phyloP scores from a whole-genome alignment of 2,888 invertebrate genomes.

The Rhagonycha fulva region DNA sequence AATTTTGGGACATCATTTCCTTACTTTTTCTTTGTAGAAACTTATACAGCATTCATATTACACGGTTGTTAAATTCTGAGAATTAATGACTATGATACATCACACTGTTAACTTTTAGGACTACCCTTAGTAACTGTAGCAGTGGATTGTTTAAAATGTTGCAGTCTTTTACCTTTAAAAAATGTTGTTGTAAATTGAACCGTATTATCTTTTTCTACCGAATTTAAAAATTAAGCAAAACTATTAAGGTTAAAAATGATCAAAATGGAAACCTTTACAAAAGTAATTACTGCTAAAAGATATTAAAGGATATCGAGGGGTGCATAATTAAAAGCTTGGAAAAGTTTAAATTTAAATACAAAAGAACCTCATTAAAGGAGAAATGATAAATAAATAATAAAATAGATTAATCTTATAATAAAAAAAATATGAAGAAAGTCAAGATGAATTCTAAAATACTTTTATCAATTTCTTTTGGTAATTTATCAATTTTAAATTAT shows the following conservation, averaged over 20 bases:
- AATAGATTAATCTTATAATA: too few species aligned
- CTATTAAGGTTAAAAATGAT: background rate
- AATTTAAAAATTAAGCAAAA: background rate
- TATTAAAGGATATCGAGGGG: background rate
- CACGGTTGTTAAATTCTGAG: constrained; percentile 12
- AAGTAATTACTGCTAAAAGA: background rate
- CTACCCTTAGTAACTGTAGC: background rate
- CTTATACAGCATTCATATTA: constrained; percentile 11
- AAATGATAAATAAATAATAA: too few species aligned
- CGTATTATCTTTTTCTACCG: background rate
- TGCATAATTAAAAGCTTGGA: too few species aligned
- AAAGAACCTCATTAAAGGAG: too few species aligned
- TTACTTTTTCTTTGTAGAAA: background rate
- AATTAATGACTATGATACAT: constrained; percentile 18
- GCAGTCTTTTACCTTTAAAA: background rate
- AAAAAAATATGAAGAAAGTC: too few species aligned
- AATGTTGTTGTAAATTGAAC: background rate
- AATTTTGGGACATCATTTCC: background rate
- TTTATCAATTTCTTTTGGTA: too few species aligned
- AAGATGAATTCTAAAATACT: too few species aligned
- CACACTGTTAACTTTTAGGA: constrained; percentile 6
- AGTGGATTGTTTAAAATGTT: background rate
- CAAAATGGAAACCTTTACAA: background rate
- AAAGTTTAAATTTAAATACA: too few species aligned
- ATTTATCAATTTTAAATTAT: too few species aligned